Evolutionary conservation across 2,797 vertebrate species (phyloP).

Genomic region (Microctenopoma lineatum): DNA sequence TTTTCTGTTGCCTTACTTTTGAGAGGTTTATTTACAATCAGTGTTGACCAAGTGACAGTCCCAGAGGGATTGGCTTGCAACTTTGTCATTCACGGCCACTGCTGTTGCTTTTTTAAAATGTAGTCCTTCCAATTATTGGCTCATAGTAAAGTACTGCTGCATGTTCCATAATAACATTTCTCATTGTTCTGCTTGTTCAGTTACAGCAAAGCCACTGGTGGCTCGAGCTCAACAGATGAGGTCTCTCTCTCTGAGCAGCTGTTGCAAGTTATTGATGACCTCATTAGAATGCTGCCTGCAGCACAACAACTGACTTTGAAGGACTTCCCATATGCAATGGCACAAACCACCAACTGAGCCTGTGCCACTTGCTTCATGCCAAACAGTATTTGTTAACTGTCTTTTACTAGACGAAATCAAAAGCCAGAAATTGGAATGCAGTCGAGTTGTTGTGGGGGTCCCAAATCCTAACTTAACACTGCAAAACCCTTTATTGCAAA

Average conservation of each 20-base stretch:
- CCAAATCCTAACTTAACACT: slow-evolving; percentile 33
- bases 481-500: slow-evolving; percentile 41
- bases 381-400: slow-evolving; percentile 67
- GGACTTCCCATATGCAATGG: slow-evolving; percentile 76
- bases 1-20: slow-evolving; percentile 33
- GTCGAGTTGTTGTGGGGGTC: slow-evolving; percentile 32
- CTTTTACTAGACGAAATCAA: slow-evolving; percentile 54
- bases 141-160: slow-evolving; percentile 49
- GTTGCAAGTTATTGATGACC: slow-evolving; percentile 94
- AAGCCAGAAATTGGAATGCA: slow-evolving; percentile 33
- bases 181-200: slow-evolving; percentile 75
- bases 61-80: slow-evolving; percentile 44
- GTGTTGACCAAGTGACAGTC: slow-evolving; percentile 40
- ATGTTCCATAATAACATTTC: slow-evolving; percentile 49
- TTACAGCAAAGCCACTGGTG: slow-evolving; percentile 78
- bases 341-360: slow-evolving; percentile 73
- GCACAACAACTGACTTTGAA: slow-evolving; percentile 81
- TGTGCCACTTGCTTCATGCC: slow-evolving; percentile 58
- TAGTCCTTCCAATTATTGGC: slow-evolving; percentile 58
- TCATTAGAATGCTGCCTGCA: slow-evolving; percentile 90
- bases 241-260: slow-evolving; percentile 90
- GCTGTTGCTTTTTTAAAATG: slow-evolving; percentile 49
- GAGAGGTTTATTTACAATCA: slow-evolving; percentile 33
- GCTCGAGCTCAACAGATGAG: slow-evolving; percentile 85
- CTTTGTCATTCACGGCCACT: slow-evolving; percentile 47